These are phyloP conservation scores for Batillaria attramentaria DNA, from an alignment of 1,140 invertebrate genomes.

Conservation along the genomic window DNA sequence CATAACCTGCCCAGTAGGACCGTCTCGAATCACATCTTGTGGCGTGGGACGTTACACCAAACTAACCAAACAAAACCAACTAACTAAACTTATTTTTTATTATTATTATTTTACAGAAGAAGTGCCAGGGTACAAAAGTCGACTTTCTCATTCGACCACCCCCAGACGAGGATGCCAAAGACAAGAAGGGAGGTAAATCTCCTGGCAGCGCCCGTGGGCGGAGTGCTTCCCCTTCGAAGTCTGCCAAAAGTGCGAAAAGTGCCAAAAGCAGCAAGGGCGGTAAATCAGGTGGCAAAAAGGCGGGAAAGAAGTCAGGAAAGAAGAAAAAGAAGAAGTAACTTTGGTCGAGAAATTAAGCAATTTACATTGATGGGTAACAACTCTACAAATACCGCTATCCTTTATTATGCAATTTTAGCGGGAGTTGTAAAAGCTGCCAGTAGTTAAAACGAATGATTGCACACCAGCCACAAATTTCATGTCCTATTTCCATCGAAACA, in stretches of 20 bases:
- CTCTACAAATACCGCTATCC: no score
- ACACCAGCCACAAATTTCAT: no score
- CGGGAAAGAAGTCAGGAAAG: slow-evolving; percentile 11
- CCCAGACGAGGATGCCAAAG: background rate
- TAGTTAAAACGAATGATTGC: no score
- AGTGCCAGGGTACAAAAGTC: slow-evolving; percentile 25
- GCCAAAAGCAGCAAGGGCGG: background rate
- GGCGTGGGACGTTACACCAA: background rate
- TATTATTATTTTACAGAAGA: background rate
- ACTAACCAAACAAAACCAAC: background rate
- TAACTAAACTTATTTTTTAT: no score
- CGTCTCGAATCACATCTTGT: background rate
- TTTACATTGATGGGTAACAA: no score
- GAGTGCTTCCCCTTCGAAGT: slow-evolving; percentile 25
- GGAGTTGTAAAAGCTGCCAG: no score
- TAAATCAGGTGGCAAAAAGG: background rate
- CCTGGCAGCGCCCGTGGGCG: background rate
- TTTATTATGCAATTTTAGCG: no score
- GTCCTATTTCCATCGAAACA: no score
- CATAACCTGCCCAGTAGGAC: background rate
- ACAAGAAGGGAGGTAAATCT: slow-evolving; percentile 16
- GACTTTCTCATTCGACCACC: slow-evolving; percentile 15
- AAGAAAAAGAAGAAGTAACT: slow-evolving; percentile 21
- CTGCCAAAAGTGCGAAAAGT: slow-evolving; percentile 1
- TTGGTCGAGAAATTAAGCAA: no score